phyloP scores from a whole-genome alignment of 2,888 invertebrate species.

The Meliscaeva auricollis region DNA sequence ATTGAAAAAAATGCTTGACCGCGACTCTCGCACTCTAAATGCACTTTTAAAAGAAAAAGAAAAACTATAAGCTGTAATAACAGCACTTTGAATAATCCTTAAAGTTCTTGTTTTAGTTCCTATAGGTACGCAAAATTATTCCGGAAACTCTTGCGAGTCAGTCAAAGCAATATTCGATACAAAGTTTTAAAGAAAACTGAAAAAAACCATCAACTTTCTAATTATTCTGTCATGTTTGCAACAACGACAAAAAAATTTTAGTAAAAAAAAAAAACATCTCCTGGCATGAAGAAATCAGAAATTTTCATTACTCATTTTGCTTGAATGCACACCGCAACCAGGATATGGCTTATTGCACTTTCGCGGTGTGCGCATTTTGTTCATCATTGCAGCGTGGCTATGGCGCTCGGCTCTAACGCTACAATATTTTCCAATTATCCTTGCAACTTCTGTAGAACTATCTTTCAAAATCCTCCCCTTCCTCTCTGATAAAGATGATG shows the following conservation, averaged over 20 bases:
- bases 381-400: constrained; percentile 24
- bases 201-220: constrained; percentile 44
- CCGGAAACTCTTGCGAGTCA: background rate
- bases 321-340: constrained; percentile 15
- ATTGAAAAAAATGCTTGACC: background rate
- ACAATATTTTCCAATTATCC: constrained; percentile 68
- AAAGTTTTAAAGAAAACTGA: constrained; percentile 4
- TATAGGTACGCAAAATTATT: background rate
- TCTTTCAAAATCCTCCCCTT: background rate
- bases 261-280: background rate
- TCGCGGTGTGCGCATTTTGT: constrained; percentile 50
- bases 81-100: background rate
- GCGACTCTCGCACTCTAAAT: background rate
- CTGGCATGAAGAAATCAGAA: constrained; percentile 37
- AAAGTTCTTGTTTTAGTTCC: background rate
- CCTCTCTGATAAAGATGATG: background rate
- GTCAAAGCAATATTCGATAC: constrained; percentile 7
- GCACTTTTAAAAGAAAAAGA: background rate
- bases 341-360: constrained; percentile 19
- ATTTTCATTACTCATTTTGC: constrained; percentile 57
- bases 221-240: constrained; percentile 42
- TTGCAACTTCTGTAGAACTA: constrained; percentile 35
- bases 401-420: constrained; percentile 9
- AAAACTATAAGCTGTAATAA: background rate
- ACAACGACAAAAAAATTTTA: background rate